A percentile compares a stretch with the other conserved stretches of the same genome.
Conservation (phyloP, 2,113 vertebrate genomes). For the Cygnus atratus region DNA sequence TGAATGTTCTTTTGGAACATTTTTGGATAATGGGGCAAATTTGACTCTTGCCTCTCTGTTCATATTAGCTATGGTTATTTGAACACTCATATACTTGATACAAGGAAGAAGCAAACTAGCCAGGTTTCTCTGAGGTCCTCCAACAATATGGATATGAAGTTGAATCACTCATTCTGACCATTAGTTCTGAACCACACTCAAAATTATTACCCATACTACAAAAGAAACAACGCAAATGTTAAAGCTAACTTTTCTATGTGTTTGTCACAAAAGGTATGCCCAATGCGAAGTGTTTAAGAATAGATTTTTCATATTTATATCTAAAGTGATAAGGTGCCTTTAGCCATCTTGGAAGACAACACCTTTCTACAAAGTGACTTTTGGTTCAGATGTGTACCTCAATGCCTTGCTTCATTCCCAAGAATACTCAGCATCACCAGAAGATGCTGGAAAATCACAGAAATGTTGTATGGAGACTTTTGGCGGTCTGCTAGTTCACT, state of each 20-base stretch:
- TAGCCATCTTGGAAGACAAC: neutral
- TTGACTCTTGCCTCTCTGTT: neutral
- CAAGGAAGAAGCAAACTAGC: neutral
- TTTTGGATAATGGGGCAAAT: neutral
- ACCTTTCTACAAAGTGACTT: neutral
- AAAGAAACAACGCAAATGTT: neutral
- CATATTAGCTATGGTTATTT: neutral
- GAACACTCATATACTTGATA: neutral
- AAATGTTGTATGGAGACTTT: neutral
- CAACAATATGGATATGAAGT: neutral
- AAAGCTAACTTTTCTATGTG: neutral
- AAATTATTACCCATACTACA: neutral
- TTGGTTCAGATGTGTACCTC: neutral
- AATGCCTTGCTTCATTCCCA: neutral
- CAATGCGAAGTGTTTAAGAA: neutral
- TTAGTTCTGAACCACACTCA: neutral
- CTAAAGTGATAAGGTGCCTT: neutral
- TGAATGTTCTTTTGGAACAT: neutral
- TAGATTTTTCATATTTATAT: neutral
- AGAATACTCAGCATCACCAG: neutral
- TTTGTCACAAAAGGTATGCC: neutral
- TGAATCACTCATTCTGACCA: neutral
- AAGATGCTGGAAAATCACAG: neutral
- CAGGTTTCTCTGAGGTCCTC: neutral
- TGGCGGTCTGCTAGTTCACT: neutral